These are phyloP conservation scores for Cheilosia vernalis DNA, from an alignment of 2,888 invertebrate genomes.

Conservation along the genomic window DNA sequence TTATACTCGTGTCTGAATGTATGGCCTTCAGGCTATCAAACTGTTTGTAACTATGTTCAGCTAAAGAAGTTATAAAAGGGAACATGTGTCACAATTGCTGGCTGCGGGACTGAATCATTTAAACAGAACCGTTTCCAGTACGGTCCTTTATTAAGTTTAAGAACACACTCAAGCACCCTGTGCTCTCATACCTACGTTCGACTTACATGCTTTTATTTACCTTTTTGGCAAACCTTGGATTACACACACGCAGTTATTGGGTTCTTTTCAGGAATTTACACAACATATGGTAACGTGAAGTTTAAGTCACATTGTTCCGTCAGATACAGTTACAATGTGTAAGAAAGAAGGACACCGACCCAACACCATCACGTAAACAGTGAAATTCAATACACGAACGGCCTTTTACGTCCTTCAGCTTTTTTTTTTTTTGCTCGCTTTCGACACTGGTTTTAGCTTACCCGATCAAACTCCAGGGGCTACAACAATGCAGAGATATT, in stretches of 20 bases:
- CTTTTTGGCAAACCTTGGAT: neutral
- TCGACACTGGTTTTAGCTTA: constrained; percentile 8
- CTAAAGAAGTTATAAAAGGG: no score
- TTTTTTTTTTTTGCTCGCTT: constrained; percentile 31
- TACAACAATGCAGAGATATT: neutral
- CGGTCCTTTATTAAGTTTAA: no score
- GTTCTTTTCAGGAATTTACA: constrained; percentile 57
- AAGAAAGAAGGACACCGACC: constrained; percentile 72
- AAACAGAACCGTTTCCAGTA: no score
- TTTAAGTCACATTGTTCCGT: constrained; percentile 39
- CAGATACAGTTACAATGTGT: constrained; percentile 67
- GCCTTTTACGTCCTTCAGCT: constrained; percentile 73
- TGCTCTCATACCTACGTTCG: neutral
- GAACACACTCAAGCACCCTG: no score
- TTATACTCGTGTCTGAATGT: no score
- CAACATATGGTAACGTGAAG: constrained; percentile 64
- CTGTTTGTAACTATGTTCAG: no score
- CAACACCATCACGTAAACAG: constrained; percentile 68
- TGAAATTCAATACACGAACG: constrained; percentile 71
- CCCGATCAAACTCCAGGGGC: constrained; percentile 21
- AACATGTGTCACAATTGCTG: no score
- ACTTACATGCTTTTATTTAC: neutral
- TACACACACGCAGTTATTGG: constrained; percentile 31
- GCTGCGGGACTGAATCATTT: no score
- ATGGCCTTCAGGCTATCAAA: no score